Evolutionary conservation across 2,797 vertebrate species (phyloP).

Genomic region (Microcaecilia unicolor): DNA sequence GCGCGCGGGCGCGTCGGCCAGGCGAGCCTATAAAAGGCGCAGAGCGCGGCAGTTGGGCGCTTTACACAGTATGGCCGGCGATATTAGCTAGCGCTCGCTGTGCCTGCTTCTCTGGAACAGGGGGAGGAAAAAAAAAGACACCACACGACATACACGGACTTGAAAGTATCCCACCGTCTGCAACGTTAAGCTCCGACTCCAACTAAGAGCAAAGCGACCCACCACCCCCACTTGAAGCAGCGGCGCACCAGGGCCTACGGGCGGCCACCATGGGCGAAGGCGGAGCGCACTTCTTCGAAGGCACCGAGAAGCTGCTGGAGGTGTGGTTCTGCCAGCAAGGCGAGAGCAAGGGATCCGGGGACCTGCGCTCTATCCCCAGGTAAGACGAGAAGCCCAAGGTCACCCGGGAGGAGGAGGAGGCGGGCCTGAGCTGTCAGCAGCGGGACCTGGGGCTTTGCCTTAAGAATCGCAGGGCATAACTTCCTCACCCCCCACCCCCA

Average conservation of each 20-base stretch:
- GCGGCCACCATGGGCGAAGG: conserved; percentile 78
- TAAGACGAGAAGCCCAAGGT: conserved; percentile 33
- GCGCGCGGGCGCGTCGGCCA: not conserved
- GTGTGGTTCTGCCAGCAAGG: conserved; percentile 94
- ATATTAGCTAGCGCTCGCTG: conserved; percentile 99
- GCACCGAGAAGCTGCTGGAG: conserved; percentile 95
- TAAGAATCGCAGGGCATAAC: no score
- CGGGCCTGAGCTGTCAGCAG: no score
- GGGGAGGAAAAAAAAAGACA: conserved; percentile 86
- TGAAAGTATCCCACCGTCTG: conserved; percentile 85
- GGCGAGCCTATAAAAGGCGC: conserved; percentile 52
- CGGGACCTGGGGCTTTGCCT: no score
- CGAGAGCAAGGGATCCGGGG: conserved; percentile 84
- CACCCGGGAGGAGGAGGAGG: no score
- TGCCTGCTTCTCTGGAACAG: conserved; percentile 90
- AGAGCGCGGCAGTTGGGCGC: conserved; percentile 39
- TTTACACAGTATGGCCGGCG: conserved; percentile 99
- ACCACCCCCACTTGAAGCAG: conserved; percentile 25
- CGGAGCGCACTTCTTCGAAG: conserved; percentile 98
- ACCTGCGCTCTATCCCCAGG: conserved; percentile 94
- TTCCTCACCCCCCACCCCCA: not conserved
- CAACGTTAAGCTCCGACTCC: conserved; percentile 47
- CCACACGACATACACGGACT: no score
- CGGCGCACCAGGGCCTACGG: conserved; percentile 15
- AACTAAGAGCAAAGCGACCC: no score